A percentile compares a stretch with the other conserved stretches of the same genome.
These are phyloP conservation scores for Python bivittatus DNA, from an alignment of 2,113 vertebrate genomes.

Conservation along the genomic window DNA sequence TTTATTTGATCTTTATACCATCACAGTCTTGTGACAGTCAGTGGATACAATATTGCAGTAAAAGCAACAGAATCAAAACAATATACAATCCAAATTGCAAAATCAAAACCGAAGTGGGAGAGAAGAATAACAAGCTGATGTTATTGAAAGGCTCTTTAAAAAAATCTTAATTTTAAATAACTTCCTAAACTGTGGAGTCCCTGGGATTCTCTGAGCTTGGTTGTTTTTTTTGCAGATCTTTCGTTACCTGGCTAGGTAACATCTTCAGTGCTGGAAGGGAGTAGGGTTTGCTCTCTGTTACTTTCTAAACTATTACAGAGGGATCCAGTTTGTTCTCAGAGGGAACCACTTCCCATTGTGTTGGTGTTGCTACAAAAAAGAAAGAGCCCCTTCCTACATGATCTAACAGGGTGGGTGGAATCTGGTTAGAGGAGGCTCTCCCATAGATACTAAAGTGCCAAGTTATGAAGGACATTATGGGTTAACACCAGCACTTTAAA, in stretches of 20 bases:
- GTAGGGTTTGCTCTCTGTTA: too few relatives aligned
- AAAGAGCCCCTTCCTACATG: background rate
- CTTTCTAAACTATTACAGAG: too few relatives aligned
- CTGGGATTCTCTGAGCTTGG: too few relatives aligned
- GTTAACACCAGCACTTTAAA: background rate
- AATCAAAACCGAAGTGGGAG: background rate
- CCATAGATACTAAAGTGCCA: background rate
- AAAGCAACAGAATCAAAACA: background rate
- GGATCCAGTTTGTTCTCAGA: too few relatives aligned
- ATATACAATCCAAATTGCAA: background rate
- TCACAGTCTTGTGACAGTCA: background rate
- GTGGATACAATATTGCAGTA: background rate
- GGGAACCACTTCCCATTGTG: background rate
- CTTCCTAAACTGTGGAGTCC: too few relatives aligned
- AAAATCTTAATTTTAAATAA: background rate
- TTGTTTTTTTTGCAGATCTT: too few relatives aligned
- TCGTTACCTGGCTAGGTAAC: too few relatives aligned
- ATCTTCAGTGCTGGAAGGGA: too few relatives aligned
- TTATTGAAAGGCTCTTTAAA: background rate
- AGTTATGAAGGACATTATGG: background rate
- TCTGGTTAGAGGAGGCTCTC: background rate
- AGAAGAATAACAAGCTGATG: background rate
- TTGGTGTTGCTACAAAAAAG: background rate
- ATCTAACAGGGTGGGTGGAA: background rate
- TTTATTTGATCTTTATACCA: background rate